Conservation (phyloP, 2,113 vertebrate species). For the Bambusicola thoracicus region DNA sequence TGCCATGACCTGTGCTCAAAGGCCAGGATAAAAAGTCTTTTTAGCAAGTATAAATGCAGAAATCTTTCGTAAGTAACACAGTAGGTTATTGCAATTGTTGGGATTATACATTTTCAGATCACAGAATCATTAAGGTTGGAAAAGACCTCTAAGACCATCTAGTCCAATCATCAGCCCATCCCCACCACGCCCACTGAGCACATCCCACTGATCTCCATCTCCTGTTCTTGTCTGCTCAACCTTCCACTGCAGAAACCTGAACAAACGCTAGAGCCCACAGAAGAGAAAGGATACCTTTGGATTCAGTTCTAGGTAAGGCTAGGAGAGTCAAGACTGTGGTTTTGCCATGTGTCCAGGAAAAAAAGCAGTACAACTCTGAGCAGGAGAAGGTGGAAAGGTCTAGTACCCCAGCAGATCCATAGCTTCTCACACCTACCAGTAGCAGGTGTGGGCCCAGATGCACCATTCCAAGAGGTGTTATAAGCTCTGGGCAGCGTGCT, state of each 20-base stretch:
- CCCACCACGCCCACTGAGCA: no score
- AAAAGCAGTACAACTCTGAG: neutral
- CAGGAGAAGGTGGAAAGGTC: neutral
- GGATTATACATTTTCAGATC: neutral
- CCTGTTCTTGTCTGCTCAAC: neutral
- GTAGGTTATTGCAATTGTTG: neutral
- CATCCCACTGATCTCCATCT: neutral
- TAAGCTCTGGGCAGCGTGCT: fast-evolving
- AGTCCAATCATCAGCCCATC: no score
- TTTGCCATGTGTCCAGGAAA: constrained; percentile 14
- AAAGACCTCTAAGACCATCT: no score
- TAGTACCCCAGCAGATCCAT: fast-evolving
- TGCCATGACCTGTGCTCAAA: neutral
- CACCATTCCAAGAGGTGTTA: fast-evolving
- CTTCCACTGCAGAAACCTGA: neutral
- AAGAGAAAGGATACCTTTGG: neutral
- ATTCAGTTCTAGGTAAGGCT: neutral
- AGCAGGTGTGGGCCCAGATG: neutral
- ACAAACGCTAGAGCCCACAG: neutral
- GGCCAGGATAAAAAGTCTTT: neutral
- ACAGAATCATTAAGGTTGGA: no score
- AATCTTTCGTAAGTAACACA: neutral
- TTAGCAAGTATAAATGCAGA: neutral
- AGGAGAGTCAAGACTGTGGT: neutral
- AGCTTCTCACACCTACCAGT: neutral